Evolutionary conservation across 1,140 invertebrate genomes (phyloP).

Genomic region (Trichomalopsis sarcophagae): DNA sequence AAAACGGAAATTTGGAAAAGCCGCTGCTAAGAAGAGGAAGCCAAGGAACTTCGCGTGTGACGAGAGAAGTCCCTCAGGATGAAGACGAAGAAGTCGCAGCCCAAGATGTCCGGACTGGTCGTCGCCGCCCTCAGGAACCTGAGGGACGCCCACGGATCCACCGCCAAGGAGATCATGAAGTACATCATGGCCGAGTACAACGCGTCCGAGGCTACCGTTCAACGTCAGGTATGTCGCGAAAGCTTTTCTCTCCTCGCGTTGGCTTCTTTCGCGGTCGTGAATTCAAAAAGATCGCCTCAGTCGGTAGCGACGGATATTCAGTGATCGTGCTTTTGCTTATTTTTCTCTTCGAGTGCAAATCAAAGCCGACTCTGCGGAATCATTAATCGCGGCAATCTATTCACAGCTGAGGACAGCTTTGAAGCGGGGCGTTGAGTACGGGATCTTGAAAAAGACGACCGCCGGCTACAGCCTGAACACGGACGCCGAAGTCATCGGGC

Average conservation of each 20-base stretch:
- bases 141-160: constrained; percentile 66
- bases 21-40: background rate
- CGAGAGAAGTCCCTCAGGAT: background rate
- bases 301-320: too few species aligned
- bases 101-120: constrained; percentile 66
- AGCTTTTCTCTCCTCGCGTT: too few species aligned
- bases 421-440: constrained; percentile 68
- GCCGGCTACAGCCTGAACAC: constrained; percentile 65
- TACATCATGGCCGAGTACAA: constrained; percentile 67
- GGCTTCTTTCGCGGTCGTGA: too few species aligned
- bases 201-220: constrained; percentile 56
- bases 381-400: background rate
- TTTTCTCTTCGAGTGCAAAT: too few species aligned
- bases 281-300: too few species aligned
- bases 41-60: background rate
- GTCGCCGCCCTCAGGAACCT: constrained; percentile 67
- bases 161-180: constrained; percentile 68
- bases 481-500: constrained; percentile 47
- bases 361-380: too few species aligned
- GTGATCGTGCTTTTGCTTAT: too few species aligned
- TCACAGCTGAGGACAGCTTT: constrained; percentile 64
- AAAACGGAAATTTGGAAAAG: background rate
- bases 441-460: constrained; percentile 62
- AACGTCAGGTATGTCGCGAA: constrained; percentile 61
- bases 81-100: constrained; percentile 57